Percentiles rank a stretch among this genome's conserved stretches.
phyloP scores from a whole-genome alignment of 2,888 invertebrate genomes.

The Erebia palarica region DNA sequence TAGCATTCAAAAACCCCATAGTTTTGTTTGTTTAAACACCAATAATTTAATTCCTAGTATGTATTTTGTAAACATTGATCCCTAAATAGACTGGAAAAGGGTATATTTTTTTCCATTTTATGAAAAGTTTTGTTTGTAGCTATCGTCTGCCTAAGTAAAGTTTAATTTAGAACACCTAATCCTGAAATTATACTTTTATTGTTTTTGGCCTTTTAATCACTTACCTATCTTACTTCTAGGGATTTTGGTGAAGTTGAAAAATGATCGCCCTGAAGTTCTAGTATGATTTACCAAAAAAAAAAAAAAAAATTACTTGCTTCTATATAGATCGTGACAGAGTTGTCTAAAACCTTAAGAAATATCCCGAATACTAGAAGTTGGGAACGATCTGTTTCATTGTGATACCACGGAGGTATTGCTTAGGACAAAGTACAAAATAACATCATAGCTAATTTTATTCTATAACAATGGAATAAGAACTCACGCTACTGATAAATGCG shows the following conservation, averaged over 20 bases:
- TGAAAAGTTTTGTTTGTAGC: too few species aligned
- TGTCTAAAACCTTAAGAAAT: too few species aligned
- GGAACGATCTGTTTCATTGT: background rate
- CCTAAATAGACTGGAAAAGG: too few species aligned
- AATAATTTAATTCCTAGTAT: background rate
- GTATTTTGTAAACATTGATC: too few species aligned
- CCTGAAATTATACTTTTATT: background rate
- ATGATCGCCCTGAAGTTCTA: background rate
- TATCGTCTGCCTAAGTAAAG: background rate
- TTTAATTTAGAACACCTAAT: background rate
- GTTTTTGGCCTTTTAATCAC: background rate
- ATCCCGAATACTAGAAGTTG: too few species aligned
- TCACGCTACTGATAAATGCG: slow-evolving; percentile 67
- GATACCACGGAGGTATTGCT: background rate
- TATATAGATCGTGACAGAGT: too few species aligned
- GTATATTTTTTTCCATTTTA: background rate
- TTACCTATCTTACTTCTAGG: background rate
- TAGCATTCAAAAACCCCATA: background rate
- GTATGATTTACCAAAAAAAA: background rate
- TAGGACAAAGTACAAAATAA: background rate
- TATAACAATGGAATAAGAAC: slow-evolving; percentile 42
- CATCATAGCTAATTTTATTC: background rate
- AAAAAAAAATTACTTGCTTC: background rate
- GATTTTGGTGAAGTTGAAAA: slow-evolving; percentile 33
- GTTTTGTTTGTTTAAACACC: background rate